phyloP scores from a whole-genome alignment of 2,797 vertebrate genomes.

The Xenentodon cancila region DNA sequence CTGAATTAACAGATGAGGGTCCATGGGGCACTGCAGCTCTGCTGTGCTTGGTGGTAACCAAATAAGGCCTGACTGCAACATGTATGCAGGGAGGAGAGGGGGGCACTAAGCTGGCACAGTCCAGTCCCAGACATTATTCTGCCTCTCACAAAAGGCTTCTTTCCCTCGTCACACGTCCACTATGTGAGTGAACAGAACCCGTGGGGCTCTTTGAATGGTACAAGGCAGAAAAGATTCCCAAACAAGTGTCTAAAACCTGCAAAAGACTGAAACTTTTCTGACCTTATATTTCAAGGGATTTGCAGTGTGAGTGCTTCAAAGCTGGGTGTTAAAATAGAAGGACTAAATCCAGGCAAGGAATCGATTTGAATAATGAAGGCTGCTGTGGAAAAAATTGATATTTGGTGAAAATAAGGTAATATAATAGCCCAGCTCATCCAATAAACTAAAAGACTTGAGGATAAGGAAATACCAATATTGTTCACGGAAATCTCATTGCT shows the following conservation, averaged over 20 bases:
- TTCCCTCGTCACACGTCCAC: constrained; percentile 64
- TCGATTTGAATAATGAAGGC: constrained; percentile 18
- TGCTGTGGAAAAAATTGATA: constrained; percentile 6
- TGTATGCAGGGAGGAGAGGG: constrained; percentile 58
- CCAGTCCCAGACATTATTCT: constrained; percentile 65
- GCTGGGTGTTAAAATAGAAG: constrained; percentile 6
- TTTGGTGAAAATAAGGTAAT: constrained; percentile 5
- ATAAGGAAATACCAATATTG: constrained; percentile 30
- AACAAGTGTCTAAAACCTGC: constrained; percentile 11
- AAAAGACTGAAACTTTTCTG: constrained; percentile 9
- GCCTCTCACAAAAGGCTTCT: constrained; percentile 65
- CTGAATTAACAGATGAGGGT: constrained; percentile 57
- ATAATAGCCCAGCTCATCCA: constrained; percentile 3
- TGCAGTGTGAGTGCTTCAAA: neutral
- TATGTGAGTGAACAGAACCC: constrained; percentile 14
- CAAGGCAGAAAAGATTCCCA: constrained; percentile 7
- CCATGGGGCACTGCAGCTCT: constrained; percentile 51
- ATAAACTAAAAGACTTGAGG: constrained; percentile 7
- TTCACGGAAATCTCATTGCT: constrained; percentile 54
- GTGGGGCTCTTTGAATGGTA: constrained; percentile 22
- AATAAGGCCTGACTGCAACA: constrained; percentile 79
- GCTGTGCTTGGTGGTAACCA: constrained; percentile 64
- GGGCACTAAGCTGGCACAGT: constrained; percentile 72
- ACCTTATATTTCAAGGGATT: constrained; percentile 5
- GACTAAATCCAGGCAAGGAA: neutral